Base-by-base conservation (phyloP, 2,797 vertebrate genomes). In the Chrysocyon brachyurus region DNA sequence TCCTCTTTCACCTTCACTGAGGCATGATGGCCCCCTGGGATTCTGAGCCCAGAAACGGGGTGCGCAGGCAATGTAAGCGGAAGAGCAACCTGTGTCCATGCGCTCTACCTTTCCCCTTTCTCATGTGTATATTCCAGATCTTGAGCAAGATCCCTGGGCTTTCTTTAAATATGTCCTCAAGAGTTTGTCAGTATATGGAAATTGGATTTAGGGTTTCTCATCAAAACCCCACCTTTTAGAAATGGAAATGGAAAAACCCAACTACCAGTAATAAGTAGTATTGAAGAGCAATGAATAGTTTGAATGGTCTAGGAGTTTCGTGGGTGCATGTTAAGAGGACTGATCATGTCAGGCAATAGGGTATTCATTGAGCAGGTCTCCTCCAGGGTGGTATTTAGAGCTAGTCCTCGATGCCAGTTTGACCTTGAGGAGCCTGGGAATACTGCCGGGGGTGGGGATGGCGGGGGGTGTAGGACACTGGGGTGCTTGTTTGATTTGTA, bases 151-250 rank as follows among this genome's bases (percentile, higher is more conserved):
- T 52, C 59, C 68, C 64, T 86, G 54, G 72, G 40, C 84, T 72
- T 40, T 97, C 93, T 96, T 96, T 64, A 79, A 97, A 81, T 91
- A 36, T 54, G 96, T 98, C 59, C 40, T 98, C 66, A 98, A 97
- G 95, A 96, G 83, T 97, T 97, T 97, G 97, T 97, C 88, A 94
- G 33, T 46, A 95, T 96, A 97, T 79, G 92, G 96, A 97, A 97
- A 95, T 95, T 96, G 49, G 89, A 94, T 94, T 97, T 98, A 82
- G 95, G 93, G 93, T 97, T 97, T 98, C 79, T 66, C 91, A 64
- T 97, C 95, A 95, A 59, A 98, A 96, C 93, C 89, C 78, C 94
- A 72, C 94, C 95, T 98, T 97, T 97, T 95, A 0, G 70, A 95
- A 90, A 94, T 96, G 64, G 96, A 94, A 97, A 96, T 75, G 40